Evolutionary conservation across 2,888 invertebrate species (phyloP).

Genomic region (Cistogaster globosa): DNA sequence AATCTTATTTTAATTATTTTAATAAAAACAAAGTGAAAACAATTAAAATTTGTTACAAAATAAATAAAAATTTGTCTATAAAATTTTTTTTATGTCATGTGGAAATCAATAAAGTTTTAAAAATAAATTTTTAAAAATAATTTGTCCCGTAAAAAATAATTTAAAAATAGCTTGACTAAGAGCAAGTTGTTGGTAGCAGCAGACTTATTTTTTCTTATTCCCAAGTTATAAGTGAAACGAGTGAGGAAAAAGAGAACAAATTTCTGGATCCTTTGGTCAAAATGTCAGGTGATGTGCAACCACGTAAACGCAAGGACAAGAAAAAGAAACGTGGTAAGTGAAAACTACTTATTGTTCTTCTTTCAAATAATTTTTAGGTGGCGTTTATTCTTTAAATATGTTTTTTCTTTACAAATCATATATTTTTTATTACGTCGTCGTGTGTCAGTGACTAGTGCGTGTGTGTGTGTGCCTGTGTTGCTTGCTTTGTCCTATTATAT

Average conservation of each 20-base stretch:
- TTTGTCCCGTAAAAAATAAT: conserved; percentile 55
- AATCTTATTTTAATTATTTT: conserved; percentile 20
- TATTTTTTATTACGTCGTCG: conserved; percentile 9
- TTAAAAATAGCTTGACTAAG: conserved; percentile 63
- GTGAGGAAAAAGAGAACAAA: neutral
- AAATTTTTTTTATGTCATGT: conserved; percentile 28
- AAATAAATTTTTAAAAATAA: conserved; percentile 56
- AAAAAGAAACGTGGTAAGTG: conserved; percentile 88
- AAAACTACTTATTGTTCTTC: neutral
- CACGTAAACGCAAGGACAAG: conserved; percentile 93
- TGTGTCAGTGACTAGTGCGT: conserved; percentile 1
- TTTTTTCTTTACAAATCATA: conserved; percentile 3
- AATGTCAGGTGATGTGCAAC: conserved; percentile 95
- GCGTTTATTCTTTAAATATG: conserved; percentile 3
- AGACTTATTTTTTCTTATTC: conserved; percentile 1
- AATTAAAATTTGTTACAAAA: neutral
- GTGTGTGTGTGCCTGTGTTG: neutral
- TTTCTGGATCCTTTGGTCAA: conserved; percentile 74
- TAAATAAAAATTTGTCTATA: neutral
- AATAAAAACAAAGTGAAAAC: neutral
- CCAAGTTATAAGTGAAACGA: conserved; percentile 7
- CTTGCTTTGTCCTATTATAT: conserved; percentile 79
- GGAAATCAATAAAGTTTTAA: conserved; percentile 60
- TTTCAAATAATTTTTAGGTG: conserved; percentile 22
- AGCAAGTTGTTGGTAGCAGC: conserved; percentile 46